Conservation (phyloP, 2,113 vertebrate species). For the human region DNA sequence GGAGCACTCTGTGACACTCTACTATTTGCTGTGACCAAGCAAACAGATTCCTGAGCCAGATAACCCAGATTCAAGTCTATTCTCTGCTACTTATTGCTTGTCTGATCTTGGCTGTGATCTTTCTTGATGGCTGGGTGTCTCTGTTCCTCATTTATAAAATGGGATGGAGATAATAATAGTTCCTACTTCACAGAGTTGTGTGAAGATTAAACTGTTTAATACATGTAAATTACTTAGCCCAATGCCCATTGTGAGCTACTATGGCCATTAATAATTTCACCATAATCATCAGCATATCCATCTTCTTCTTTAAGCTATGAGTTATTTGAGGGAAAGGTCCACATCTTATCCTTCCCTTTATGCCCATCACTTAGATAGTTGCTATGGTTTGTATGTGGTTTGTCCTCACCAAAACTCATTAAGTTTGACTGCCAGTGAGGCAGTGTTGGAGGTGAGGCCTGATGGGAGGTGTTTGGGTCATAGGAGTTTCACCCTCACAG, state of each 20-base stretch:
- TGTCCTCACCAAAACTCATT: not conserved
- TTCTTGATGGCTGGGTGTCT: not conserved
- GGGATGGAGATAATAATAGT: not conserved
- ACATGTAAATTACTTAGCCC: not conserved
- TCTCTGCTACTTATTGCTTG: not conserved
- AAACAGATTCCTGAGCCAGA: too few relatives aligned
- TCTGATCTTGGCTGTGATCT: not conserved
- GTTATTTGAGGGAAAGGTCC: not conserved
- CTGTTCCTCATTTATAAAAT: not conserved
- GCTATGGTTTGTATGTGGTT: not conserved
- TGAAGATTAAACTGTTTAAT: constrained; percentile 9
- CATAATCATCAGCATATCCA: not conserved
- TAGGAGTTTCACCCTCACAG: too few relatives aligned
- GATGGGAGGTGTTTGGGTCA: not conserved
- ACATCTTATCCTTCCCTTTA: not conserved
- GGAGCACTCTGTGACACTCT: not conserved
- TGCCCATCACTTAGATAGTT: not conserved
- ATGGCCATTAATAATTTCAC: not conserved
- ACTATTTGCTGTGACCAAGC: fast-evolving
- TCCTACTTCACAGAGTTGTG: not conserved
- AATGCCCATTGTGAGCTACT: not conserved
- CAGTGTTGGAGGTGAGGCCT: not conserved
- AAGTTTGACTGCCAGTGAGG: not conserved
- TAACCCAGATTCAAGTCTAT: not conserved
- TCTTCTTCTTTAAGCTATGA: not conserved